These are phyloP conservation scores for Pelvicachromis taeniatus DNA, from an alignment of 2,113 vertebrate genomes.

Conservation along the genomic window DNA sequence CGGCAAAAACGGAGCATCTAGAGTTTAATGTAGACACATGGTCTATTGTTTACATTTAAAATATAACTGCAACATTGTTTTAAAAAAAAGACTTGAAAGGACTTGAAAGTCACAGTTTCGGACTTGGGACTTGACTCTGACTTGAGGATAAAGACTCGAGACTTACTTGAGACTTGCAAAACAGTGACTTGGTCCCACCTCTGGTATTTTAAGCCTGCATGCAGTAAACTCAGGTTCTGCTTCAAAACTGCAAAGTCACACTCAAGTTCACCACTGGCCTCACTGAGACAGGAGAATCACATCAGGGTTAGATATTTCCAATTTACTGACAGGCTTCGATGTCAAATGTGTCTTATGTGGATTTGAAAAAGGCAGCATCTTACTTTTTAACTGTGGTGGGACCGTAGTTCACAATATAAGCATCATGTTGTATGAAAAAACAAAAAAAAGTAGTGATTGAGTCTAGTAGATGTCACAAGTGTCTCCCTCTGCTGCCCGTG, in stretches of 20 bases:
- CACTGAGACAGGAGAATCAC: background rate
- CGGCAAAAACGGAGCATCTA: no score
- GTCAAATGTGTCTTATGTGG: background rate
- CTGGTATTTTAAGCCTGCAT: background rate
- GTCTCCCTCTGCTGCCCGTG: background rate
- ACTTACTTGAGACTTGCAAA: no score
- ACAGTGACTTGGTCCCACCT: no score
- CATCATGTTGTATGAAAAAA: accelerated
- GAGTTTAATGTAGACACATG: no score
- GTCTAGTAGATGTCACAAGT: background rate
- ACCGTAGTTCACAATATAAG: background rate
- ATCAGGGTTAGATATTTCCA: background rate
- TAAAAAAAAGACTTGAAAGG: no score
- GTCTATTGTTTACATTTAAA: no score
- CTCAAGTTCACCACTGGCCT: background rate
- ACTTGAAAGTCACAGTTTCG: no score
- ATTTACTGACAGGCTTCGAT: background rate
- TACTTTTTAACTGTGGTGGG: accelerated
- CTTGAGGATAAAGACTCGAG: no score
- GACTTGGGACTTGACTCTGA: no score
- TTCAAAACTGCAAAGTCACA: background rate
- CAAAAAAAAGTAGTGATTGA: background rate
- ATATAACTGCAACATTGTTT: no score
- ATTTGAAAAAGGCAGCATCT: background rate
- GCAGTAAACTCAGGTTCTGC: background rate